phyloP scores from a whole-genome alignment of 2,113 vertebrate genomes.

The Lepus americanus region DNA sequence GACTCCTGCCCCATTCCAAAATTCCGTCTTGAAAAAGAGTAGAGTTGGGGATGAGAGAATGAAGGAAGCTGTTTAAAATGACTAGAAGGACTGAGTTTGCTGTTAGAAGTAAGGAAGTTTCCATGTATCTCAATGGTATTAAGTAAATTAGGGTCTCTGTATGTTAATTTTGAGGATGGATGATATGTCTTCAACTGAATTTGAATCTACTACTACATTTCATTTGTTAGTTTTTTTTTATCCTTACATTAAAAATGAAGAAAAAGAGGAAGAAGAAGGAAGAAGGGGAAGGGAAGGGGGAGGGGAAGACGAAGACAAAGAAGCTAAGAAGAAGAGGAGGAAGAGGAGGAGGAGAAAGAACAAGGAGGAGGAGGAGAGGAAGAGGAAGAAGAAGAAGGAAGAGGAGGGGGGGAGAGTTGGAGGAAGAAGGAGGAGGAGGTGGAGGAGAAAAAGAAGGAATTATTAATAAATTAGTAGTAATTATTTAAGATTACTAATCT shows the following conservation, averaged over 20 bases:
- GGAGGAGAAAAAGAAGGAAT: not conserved
- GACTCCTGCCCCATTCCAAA: not conserved
- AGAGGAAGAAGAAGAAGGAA: too few species aligned
- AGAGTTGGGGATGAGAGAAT: not conserved
- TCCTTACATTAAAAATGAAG: not conserved
- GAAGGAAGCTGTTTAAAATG: constrained; percentile 2
- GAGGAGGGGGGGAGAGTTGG: too few species aligned
- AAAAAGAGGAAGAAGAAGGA: not conserved
- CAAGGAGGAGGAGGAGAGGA: too few species aligned
- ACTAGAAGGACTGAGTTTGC: not conserved
- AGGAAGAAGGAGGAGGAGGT: too few species aligned
- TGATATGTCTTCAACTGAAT: not conserved
- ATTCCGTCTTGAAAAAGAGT: not conserved
- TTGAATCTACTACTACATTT: not conserved
- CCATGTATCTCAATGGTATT: not conserved
- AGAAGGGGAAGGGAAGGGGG: too few species aligned
- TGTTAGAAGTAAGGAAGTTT: not conserved
- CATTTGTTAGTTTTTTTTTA: not conserved
- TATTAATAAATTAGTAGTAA: not conserved
- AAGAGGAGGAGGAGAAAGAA: too few species aligned
- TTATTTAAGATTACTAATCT: not conserved
- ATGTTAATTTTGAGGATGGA: not conserved
- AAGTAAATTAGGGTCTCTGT: not conserved
- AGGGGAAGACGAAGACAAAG: too few species aligned
- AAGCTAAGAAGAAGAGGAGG: too few species aligned